phyloP scores from a whole-genome alignment of 2,797 vertebrate genomes.

The Phataginus tetradactyla region DNA sequence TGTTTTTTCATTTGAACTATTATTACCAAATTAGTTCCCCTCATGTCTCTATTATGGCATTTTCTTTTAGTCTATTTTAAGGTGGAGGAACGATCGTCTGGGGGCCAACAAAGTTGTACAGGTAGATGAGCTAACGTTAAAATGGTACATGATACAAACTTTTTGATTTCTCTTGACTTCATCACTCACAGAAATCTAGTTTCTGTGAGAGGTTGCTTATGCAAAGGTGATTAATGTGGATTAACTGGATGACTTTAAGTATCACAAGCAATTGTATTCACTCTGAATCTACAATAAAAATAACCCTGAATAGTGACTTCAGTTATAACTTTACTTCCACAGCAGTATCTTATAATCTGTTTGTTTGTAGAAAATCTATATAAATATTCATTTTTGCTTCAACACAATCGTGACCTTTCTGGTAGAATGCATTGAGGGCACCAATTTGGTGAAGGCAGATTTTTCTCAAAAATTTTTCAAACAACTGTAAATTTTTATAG shows the following conservation, averaged over 20 bases:
- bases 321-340: neutral
- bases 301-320: neutral
- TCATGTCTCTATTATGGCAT: neutral
- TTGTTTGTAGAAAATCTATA: neutral
- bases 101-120: neutral
- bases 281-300: neutral
- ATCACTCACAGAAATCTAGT: neutral
- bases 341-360: neutral
- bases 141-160: neutral
- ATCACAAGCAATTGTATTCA: neutral
- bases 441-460: neutral
- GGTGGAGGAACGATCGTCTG: neutral
- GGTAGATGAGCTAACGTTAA: neutral
- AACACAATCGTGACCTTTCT: neutral
- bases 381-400: conserved; percentile 11
- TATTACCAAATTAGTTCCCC: neutral
- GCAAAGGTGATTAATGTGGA: neutral
- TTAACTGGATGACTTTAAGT: neutral
- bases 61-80: neutral
- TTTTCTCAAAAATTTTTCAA: conserved; percentile 34
- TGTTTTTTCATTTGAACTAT: neutral
- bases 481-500: neutral
- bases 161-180: neutral
- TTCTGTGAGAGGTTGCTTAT: neutral
- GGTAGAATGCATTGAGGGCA: neutral